Evolutionary conservation across 2,888 invertebrate species (phyloP), one percentile per base, ranked within the genome.

Genomic region (Cistogaster globosa): DNA sequence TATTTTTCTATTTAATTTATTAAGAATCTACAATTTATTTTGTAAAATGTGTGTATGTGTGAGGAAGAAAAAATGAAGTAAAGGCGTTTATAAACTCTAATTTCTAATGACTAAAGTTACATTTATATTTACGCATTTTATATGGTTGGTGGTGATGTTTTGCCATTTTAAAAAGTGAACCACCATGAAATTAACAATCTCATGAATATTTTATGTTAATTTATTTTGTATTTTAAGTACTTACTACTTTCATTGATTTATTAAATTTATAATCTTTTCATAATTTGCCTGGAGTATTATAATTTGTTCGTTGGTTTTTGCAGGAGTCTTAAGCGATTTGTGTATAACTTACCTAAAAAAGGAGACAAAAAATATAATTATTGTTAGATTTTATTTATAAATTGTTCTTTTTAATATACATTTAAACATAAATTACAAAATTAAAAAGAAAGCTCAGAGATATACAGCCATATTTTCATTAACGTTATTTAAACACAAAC

Each of bases 161-260:
- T 26, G 36, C 20, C 71, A 57, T 51, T 75, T 58, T 45, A 0
- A 58, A 55, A 63, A 51, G 12, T 5, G 36, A 57, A 57, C 12
- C 42, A 22, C 32, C n/a, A 18, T 69, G 60, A 69, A 51, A 69
- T 45, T 36, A 22, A 18, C 63, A 80, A 22, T 5, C 42, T 63
- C 53, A 85, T 85, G 82, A 85, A 85, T 85, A 85, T 82, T 78
- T 85, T 78, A 84, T 76, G 42, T 11, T 51, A 62, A 62, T 62
- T 67, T 57, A 32, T 68, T 65, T 51, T 57, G 11, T 53, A 76
- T 60, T 74, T 42, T 79, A 75, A 75, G 78, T 85, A 85, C 85
- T 85, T 85, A 85, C 84, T 48, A 65, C 42, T 76, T 68, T 14
- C 22, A 57, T 32, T 75, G 69, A 85, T 78, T 78, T 69, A 68